These are phyloP conservation scores for Camelus dromedarius DNA, from an alignment of 2,113 vertebrate genomes.

Conservation along the genomic window DNA sequence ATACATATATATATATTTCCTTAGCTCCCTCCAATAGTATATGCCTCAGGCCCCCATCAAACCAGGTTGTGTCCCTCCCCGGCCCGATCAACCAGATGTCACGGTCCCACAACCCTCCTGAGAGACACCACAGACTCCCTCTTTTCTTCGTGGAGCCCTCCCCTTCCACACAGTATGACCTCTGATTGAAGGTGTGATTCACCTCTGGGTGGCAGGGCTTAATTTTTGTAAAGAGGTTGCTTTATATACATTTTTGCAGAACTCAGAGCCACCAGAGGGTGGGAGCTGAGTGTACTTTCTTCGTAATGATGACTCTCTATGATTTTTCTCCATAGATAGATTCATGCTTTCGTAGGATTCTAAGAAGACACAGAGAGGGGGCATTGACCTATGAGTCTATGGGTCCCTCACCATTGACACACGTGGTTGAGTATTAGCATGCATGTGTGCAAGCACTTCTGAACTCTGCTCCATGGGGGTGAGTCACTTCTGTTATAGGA, in stretches of 20 bases:
- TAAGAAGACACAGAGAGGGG: not conserved
- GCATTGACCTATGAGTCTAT: not conserved
- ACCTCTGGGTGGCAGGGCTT: slow-evolving; percentile 43
- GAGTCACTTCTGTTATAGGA: not conserved
- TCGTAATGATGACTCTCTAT: slow-evolving; percentile 59
- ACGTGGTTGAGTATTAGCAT: not conserved
- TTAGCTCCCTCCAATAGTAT: not conserved
- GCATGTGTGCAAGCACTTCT: not conserved
- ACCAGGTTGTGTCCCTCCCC: not conserved
- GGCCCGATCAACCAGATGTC: not conserved
- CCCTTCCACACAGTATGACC: not conserved
- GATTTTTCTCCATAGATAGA: slow-evolving; percentile 37
- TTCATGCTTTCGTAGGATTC: not conserved
- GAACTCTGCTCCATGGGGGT: not conserved
- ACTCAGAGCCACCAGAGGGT: slow-evolving; percentile 74
- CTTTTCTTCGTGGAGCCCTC: not conserved
- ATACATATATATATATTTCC: not conserved
- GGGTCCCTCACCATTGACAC: not conserved
- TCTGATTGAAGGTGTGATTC: slow-evolving; percentile 65
- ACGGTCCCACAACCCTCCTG: not conserved
- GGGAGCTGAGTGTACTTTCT: slow-evolving; percentile 38
- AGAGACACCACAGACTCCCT: not conserved
- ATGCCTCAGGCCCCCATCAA: not conserved
- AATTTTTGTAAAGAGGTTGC: slow-evolving; percentile 80
- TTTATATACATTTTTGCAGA: slow-evolving; percentile 66